phyloP scores from a whole-genome alignment of 1,140 invertebrate species.

The Potamilus streckersoni region DNA sequence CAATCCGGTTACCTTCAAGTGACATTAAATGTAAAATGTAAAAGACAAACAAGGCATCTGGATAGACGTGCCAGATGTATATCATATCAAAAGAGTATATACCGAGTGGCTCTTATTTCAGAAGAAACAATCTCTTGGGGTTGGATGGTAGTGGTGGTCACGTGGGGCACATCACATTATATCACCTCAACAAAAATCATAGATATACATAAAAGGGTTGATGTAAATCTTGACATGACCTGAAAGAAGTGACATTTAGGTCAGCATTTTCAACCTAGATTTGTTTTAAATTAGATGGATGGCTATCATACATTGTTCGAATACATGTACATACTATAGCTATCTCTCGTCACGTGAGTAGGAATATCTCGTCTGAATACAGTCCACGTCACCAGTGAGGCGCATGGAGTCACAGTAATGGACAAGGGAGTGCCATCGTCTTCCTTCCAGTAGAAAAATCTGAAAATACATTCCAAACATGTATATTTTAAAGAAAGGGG shows the following conservation, averaged over 20 bases:
- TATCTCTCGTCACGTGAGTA: neutral
- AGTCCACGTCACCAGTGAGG: conserved; percentile 28
- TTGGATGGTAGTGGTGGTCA: no score
- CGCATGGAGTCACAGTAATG: conserved; percentile 30
- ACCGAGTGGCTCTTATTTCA: no score
- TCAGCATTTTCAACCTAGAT: neutral
- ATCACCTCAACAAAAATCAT: no score
- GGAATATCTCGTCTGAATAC: conserved; percentile 5
- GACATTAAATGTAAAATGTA: no score
- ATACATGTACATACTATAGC: conserved; percentile 9
- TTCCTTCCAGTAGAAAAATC: conserved; percentile 30
- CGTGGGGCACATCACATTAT: no score
- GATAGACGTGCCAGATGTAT: no score
- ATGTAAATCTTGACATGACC: neutral
- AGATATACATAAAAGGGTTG: neutral
- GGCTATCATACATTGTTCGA: neutral
- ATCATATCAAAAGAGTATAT: no score
- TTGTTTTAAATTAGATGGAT: neutral
- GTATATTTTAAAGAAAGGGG: no score
- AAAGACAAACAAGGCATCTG: no score
- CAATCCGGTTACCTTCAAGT: no score
- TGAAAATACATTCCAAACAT: conserved; percentile 14
- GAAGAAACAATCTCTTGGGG: no score
- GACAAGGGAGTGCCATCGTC: conserved; percentile 7
- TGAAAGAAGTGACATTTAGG: neutral